Conservation (phyloP, 2,888 invertebrate genomes). For the Biston stratarius region DNA sequence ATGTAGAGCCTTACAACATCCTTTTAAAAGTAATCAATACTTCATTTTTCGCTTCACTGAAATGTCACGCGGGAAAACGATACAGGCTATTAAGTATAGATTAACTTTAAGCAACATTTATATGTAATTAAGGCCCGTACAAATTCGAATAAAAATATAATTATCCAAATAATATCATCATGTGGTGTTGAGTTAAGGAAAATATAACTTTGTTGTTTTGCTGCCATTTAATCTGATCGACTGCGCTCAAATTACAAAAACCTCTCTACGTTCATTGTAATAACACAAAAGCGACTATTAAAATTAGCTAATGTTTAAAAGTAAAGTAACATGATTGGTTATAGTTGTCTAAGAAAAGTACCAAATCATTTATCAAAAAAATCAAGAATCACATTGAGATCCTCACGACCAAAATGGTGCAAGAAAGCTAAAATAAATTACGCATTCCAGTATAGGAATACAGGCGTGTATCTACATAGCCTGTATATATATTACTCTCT, state of each 20-base stretch:
- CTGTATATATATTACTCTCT: slow-evolving; percentile 24
- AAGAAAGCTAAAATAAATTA: not conserved
- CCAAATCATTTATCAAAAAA: slow-evolving; percentile 2
- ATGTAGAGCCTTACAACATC: not conserved
- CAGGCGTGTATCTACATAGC: not conserved
- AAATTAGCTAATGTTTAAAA: not conserved
- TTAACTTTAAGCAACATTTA: too few species aligned
- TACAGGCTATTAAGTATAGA: too few species aligned
- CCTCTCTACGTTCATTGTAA: not conserved
- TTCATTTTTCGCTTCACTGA: too few species aligned
- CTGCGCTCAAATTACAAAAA: not conserved
- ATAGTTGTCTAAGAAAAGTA: not conserved
- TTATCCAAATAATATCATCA: not conserved
- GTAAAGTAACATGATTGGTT: slow-evolving; percentile 1
- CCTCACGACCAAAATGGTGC: slow-evolving; percentile 22
- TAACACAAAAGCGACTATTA: not conserved
- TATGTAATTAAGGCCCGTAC: too few species aligned
- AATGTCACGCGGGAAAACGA: too few species aligned
- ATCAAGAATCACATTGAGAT: slow-evolving; percentile 18
- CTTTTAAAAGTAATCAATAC: too few species aligned
- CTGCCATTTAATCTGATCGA: too few species aligned
- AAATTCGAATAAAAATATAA: not conserved
- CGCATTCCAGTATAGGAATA: not conserved
- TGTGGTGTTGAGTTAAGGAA: not conserved
- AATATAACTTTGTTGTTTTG: not conserved